These are phyloP conservation scores for Sycophila sp. DNA, from an alignment of 1,140 invertebrate species.

Conservation along the genomic window DNA sequence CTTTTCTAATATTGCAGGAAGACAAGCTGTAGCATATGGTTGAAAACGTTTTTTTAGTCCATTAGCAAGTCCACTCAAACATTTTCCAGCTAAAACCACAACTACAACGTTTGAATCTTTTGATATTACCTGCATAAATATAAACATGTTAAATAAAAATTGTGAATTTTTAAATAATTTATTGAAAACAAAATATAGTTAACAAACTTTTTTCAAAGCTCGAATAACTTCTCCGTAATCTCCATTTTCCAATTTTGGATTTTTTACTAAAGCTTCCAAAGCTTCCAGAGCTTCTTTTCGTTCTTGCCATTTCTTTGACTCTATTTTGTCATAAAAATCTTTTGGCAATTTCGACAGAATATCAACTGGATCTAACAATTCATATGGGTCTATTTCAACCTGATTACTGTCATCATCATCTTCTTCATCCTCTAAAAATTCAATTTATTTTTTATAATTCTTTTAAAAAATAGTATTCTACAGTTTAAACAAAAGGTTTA, in stretches of 20 bases:
- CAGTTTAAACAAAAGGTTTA: conserved; percentile 48
- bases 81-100: conserved; percentile 87
- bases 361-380: conserved; percentile 90
- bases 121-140: conserved; percentile 73
- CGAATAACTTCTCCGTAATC: conserved; percentile 93
- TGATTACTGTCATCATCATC: conserved; percentile 70
- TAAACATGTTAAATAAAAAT: not conserved
- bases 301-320: conserved; percentile 98
- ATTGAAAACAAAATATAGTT: conserved; percentile 40
- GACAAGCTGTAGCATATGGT: conserved; percentile 82
- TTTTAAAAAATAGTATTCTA: conserved; percentile 22
- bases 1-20: conserved; percentile 89
- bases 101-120: conserved; percentile 97
- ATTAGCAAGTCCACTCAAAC: conserved; percentile 82
- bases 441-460: conserved; percentile 18
- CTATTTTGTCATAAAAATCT: conserved; percentile 95
- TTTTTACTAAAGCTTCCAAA: conserved; percentile 81
- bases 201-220: conserved; percentile 92
- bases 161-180: not conserved
- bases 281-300: conserved; percentile 90
- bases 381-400: conserved; percentile 88
- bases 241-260: conserved; percentile 88
- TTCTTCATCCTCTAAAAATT: conserved; percentile 65
- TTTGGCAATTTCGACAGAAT: conserved; percentile 92
- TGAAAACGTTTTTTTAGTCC: conserved; percentile 91